phyloP scores from a whole-genome alignment of 2,113 vertebrate genomes.

The Nanger granti region DNA sequence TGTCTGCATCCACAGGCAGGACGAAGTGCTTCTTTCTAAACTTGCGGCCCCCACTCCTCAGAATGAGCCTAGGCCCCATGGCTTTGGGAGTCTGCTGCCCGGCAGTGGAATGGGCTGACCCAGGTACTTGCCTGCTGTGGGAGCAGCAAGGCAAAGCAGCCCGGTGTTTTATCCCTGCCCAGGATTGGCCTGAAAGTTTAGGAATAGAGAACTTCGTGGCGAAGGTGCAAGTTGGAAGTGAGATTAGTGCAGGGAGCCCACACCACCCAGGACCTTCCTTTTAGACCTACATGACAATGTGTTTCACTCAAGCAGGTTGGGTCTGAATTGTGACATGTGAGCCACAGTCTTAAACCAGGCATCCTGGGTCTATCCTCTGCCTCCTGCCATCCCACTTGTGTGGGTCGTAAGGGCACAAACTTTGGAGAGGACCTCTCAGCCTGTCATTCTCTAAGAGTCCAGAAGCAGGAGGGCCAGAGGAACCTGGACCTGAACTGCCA shows the following conservation, averaged over 20 bases:
- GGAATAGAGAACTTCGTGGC: conserved; percentile 24
- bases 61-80: background rate
- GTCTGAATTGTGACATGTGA: conserved; percentile 61
- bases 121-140: conserved; percentile 8
- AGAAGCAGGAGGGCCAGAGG: background rate
- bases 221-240: conserved; percentile 26
- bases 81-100: conserved; percentile 13
- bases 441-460: background rate
- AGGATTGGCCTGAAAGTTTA: background rate
- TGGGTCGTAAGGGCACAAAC: background rate
- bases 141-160: background rate
- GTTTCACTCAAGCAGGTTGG: conserved; percentile 61
- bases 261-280: conserved; percentile 64
- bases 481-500: conserved; percentile 48
- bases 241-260: conserved; percentile 39
- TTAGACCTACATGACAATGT: background rate
- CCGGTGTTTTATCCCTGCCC: background rate
- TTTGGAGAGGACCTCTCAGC: background rate
- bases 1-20: background rate
- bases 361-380: conserved; percentile 13
- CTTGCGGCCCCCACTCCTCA: background rate
- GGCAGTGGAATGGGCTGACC: background rate
- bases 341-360: conserved; percentile 10
- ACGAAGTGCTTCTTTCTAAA: conserved; percentile 4
- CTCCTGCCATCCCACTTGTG: background rate